Conservation (phyloP, 92 coral and sea anemone species). For the Pocillopora grandis region DNA sequence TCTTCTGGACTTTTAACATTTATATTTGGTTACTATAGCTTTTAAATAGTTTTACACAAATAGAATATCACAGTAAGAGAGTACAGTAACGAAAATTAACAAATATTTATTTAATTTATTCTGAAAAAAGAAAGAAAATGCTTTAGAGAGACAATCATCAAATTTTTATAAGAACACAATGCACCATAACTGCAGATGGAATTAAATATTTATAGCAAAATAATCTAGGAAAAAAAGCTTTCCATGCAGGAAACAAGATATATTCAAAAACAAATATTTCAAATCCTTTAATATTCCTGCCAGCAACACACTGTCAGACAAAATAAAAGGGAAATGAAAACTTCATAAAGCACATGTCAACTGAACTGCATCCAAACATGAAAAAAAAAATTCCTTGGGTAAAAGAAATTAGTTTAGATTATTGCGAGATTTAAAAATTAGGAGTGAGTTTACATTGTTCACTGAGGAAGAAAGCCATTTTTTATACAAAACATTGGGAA, state of each 20-base stretch:
- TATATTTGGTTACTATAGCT: neutral
- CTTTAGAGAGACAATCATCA: neutral
- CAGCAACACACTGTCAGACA: too few species aligned
- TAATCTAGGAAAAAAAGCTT: neutral
- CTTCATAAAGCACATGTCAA: too few species aligned
- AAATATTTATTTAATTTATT: conserved; percentile 37
- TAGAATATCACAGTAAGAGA: neutral
- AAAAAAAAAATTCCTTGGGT: too few species aligned
- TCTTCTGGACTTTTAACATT: neutral
- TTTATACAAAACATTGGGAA: too few species aligned
- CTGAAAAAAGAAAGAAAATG: neutral
- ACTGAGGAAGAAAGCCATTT: too few species aligned
- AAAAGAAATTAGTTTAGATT: too few species aligned
- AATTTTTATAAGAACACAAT: conserved; percentile 25
- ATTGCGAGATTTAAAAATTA: too few species aligned
- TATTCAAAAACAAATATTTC: neutral
- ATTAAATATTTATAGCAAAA: conserved; percentile 31
- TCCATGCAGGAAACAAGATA: neutral
- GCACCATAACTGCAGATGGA: conserved; percentile 10
- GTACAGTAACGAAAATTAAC: conserved; percentile 13
- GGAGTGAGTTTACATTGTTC: too few species aligned
- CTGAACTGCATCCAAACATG: too few species aligned
- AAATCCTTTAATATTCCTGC: neutral
- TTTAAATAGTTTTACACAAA: neutral
- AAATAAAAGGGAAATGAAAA: too few species aligned